Conservation (phyloP, 2,888 invertebrate genomes). For the Agrochola lota region DNA sequence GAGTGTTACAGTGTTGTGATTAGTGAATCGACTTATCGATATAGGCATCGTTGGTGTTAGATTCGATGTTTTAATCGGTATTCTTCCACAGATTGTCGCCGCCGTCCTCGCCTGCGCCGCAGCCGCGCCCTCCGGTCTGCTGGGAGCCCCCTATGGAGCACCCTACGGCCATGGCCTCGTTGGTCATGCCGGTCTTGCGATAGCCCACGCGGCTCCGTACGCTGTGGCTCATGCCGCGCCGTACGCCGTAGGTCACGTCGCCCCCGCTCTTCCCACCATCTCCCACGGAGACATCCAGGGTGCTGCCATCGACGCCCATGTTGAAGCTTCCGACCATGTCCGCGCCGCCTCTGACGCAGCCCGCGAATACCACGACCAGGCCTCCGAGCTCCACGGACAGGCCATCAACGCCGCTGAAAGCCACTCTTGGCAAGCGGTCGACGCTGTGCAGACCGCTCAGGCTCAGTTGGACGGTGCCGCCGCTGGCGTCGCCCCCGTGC, state of each 20-base stretch:
- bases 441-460: slow-evolving; percentile 85
- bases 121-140: slow-evolving; percentile 85
- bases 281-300: slow-evolving; percentile 86
- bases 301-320: slow-evolving; percentile 88
- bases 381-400: slow-evolving; percentile 85
- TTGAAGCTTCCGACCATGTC: slow-evolving; percentile 85
- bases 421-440: slow-evolving; percentile 87
- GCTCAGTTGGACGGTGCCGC: slow-evolving; percentile 87
- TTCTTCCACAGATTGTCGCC: slow-evolving; percentile 89
- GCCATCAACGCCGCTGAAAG: slow-evolving; percentile 88
- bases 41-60: slow-evolving; percentile 55
- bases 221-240: slow-evolving; percentile 72
- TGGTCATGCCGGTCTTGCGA: slow-evolving; percentile 71
- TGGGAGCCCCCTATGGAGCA: slow-evolving; percentile 79
- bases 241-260: slow-evolving; percentile 69
- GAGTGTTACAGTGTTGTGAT: slow-evolving; percentile 64
- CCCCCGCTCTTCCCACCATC: slow-evolving; percentile 83
- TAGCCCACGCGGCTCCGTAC: slow-evolving; percentile 73
- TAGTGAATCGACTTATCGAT: slow-evolving; percentile 58
- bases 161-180: slow-evolving; percentile 76
- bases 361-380: slow-evolving; percentile 87
- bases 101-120: slow-evolving; percentile 88
- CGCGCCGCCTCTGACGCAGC: slow-evolving; percentile 85
- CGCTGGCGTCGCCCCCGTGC: slow-evolving; percentile 85
- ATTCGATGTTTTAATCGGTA: slow-evolving; percentile 66